phyloP scores from a whole-genome alignment of 2,888 invertebrate species.

The Parthenolecanium corni region DNA sequence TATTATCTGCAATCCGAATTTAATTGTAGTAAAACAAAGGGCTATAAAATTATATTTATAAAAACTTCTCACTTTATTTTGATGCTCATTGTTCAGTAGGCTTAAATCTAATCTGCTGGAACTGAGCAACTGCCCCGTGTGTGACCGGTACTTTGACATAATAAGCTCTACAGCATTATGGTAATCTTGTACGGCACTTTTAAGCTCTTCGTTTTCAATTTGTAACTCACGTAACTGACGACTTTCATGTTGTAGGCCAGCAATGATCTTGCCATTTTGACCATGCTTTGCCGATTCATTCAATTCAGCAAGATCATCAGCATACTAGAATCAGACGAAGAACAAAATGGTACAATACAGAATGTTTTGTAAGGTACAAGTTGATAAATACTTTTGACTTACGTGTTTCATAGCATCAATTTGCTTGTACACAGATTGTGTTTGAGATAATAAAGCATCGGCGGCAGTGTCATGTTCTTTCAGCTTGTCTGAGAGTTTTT shows the following conservation, averaged over 20 bases:
- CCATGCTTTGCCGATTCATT: slow-evolving; percentile 75
- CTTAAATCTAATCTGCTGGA: slow-evolving; percentile 43
- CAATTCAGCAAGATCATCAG: slow-evolving; percentile 81
- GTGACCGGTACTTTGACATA: slow-evolving; percentile 92
- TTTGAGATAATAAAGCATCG: slow-evolving; percentile 73
- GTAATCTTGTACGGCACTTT: slow-evolving; percentile 83
- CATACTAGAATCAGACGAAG: slow-evolving; percentile 50
- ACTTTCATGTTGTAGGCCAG: slow-evolving; percentile 82
- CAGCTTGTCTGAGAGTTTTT: slow-evolving; percentile 73
- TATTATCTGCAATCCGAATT: slow-evolving; percentile 45
- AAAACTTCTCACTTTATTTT: slow-evolving; percentile 43
- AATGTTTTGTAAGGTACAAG: neutral
- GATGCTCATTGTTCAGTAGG: slow-evolving; percentile 57
- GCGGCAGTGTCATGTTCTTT: slow-evolving; percentile 80
- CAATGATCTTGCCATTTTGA: slow-evolving; percentile 76
- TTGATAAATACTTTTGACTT: slow-evolving; percentile 30
- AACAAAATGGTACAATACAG: neutral
- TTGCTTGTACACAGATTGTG: slow-evolving; percentile 78
- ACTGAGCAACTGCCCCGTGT: slow-evolving; percentile 70
- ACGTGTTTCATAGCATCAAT: slow-evolving; percentile 94
- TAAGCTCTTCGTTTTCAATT: slow-evolving; percentile 80
- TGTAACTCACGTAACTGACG: slow-evolving; percentile 80
- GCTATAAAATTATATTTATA: no score
- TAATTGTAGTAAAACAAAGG: slow-evolving; percentile 29
- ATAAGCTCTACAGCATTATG: slow-evolving; percentile 87